Percentiles rank a stretch among this genome's conserved stretches.
Conservation (phyloP, 2,113 vertebrate genomes). For the Nibea coibor region DNA sequence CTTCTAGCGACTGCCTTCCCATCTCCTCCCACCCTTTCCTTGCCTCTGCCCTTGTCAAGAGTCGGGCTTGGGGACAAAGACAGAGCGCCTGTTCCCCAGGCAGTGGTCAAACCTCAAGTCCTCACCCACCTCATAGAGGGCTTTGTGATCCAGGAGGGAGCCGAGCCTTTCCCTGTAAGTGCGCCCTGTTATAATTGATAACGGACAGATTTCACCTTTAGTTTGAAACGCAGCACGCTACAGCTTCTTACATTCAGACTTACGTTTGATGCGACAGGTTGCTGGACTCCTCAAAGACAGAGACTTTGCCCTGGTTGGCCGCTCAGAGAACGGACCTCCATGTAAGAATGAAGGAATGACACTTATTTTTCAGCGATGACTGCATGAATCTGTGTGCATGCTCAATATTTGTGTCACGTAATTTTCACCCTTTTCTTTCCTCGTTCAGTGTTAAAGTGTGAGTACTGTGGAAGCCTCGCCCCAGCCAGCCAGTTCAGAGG, state of each 20-base stretch:
- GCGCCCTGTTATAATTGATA: neutral
- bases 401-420: neutral
- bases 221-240: neutral
- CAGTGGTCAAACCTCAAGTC: constrained; percentile 98
- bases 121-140: constrained; percentile 99
- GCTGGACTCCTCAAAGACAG: constrained; percentile 84
- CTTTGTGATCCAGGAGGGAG: constrained; percentile 99
- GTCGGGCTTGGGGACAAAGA: constrained; percentile 79
- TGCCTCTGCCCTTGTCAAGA: constrained; percentile 80
- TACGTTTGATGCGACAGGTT: constrained; percentile 75
- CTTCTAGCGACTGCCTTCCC: constrained; percentile 68
- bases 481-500: constrained; percentile 94
- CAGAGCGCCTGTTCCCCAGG: constrained; percentile 91
- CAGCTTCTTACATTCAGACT: neutral
- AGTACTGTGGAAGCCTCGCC: constrained; percentile 94
- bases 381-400: neutral
- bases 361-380: neutral
- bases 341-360: constrained; percentile 64
- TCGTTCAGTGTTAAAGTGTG: constrained; percentile 90
- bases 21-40: constrained; percentile 80
- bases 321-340: constrained; percentile 76
- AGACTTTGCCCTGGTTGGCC: constrained; percentile 77
- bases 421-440: neutral
- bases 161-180: constrained; percentile 97
- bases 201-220: neutral